Evolutionary conservation across 2,888 invertebrate genomes (phyloP).

Genomic region (Tupiocoris notatus): DNA sequence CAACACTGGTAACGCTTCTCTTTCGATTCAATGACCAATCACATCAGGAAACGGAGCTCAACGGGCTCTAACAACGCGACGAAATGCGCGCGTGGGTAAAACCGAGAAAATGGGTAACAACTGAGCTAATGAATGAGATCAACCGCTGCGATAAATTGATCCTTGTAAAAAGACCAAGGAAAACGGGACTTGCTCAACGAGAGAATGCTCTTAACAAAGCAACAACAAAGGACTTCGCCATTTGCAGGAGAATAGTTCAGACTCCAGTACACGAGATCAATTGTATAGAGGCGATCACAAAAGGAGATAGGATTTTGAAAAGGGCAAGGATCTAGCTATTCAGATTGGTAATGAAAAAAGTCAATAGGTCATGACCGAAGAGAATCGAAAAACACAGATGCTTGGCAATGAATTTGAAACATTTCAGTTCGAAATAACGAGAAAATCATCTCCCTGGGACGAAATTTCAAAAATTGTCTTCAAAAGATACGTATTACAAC

Average conservation of each 20-base stretch:
- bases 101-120: background rate
- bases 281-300: too few relatives aligned
- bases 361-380: background rate
- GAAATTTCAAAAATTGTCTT: background rate
- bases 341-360: background rate
- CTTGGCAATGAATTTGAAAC: background rate
- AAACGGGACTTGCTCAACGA: conserved; percentile 21
- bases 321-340: background rate
- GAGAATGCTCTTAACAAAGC: conserved; percentile 2
- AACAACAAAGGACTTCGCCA: conserved; percentile 2
- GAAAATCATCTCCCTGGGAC: background rate
- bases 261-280: too few relatives aligned
- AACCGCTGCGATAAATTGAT: conserved; percentile 3
- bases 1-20: too few relatives aligned
- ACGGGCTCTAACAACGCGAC: background rate
- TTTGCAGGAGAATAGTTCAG: conserved; percentile 1
- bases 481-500: too few relatives aligned
- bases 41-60: background rate
- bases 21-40: background rate
- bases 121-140: conserved; percentile 23
- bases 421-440: background rate
- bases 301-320: background rate
- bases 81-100: background rate
- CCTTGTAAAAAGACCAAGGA: background rate
- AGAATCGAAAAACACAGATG: background rate